phyloP scores from a whole-genome alignment of 2,888 invertebrate species.

The Syritta pipiens region DNA sequence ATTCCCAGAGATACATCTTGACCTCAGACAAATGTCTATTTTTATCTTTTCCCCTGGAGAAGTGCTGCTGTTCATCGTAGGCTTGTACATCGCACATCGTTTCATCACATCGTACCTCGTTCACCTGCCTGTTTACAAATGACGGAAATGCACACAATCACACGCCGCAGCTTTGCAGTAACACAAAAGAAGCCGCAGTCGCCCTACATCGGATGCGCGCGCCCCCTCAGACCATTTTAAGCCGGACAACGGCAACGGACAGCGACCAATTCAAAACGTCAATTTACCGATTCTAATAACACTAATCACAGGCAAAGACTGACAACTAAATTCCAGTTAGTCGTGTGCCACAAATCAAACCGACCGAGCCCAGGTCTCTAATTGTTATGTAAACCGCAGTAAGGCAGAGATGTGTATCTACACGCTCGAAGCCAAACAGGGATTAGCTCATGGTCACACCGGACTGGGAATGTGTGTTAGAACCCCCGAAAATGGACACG shows the following conservation, averaged over 20 bases:
- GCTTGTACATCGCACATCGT: too few relatives aligned
- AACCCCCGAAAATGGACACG: conserved; percentile 62
- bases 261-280: conserved; percentile 48
- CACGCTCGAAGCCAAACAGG: conserved; percentile 36
- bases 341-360: conserved; percentile 65
- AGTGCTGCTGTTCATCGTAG: background rate
- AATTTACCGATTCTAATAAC: conserved; percentile 37
- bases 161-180: background rate
- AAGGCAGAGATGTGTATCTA: background rate
- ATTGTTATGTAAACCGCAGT: conserved; percentile 54
- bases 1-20: conserved; percentile 49
- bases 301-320: conserved; percentile 41
- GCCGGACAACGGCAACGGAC: conserved; percentile 1
- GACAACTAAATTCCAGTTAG: conserved; percentile 59
- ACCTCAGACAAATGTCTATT: conserved; percentile 58
- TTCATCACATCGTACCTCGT: too few relatives aligned
- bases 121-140: conserved; percentile 20
- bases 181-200: conserved; percentile 20
- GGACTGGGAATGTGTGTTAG: conserved; percentile 52
- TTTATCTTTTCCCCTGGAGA: conserved; percentile 16
- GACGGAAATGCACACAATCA: conserved; percentile 43
- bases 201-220: conserved; percentile 47
- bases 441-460: conserved; percentile 56
- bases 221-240: conserved; percentile 16
- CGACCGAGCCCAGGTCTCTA: conserved; percentile 20